These are phyloP conservation scores for Heliconius himera DNA, from an alignment of 1,140 invertebrate species.

Conservation along the genomic window DNA sequence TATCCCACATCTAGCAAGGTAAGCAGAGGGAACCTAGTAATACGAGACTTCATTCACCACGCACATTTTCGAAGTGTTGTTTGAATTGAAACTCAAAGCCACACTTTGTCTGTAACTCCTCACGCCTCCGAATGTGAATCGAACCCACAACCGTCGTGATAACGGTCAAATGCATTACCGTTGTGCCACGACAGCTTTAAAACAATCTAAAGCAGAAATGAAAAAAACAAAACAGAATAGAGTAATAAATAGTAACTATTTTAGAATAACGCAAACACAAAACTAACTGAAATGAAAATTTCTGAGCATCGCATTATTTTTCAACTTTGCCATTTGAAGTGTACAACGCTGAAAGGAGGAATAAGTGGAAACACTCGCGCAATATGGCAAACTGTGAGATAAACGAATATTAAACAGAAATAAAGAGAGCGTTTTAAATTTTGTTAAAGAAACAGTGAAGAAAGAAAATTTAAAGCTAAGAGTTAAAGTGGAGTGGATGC, in stretches of 20 bases:
- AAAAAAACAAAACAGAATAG: not conserved
- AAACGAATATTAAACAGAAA: slow-evolving; percentile 42
- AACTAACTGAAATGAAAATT: slow-evolving; percentile 24
- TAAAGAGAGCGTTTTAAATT: slow-evolving; percentile 36
- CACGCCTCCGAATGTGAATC: not conserved
- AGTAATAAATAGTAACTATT: not conserved
- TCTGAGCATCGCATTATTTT: slow-evolving; percentile 32
- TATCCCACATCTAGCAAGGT: not conserved
- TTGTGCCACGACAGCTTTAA: not conserved
- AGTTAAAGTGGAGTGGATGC: slow-evolving; percentile 31
- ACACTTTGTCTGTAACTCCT: not conserved
- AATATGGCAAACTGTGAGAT: slow-evolving; percentile 34
- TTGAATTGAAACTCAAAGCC: too few relatives aligned
- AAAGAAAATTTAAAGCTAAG: slow-evolving; percentile 38
- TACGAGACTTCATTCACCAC: not conserved
- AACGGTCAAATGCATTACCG: not conserved
- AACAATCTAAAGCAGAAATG: not conserved
- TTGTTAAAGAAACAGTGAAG: slow-evolving; percentile 32
- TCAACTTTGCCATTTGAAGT: slow-evolving; percentile 32
- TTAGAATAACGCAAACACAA: slow-evolving; percentile 16
- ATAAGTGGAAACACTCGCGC: slow-evolving; percentile 28
- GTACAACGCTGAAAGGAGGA: slow-evolving; percentile 13
- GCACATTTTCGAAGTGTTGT: too few relatives aligned
- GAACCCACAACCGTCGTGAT: not conserved
- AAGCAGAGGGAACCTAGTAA: not conserved